Conservation (phyloP, 2,888 invertebrate genomes). For the Mesodorylaimus sp. region DNA sequence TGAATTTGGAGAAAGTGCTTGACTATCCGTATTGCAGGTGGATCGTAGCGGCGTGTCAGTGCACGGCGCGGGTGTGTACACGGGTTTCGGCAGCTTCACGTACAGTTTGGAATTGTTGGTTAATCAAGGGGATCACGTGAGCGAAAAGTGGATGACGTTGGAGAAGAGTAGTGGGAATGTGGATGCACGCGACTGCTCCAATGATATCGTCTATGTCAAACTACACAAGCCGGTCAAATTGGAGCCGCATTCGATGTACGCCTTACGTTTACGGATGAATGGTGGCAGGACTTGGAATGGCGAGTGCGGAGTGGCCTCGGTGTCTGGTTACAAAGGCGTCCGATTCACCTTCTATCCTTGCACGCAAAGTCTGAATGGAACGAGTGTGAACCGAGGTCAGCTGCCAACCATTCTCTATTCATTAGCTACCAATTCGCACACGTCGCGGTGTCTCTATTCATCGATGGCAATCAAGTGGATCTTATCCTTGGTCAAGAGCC, state of each 20-base stretch:
- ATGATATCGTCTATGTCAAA: constrained; percentile 69
- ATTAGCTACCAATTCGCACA: constrained; percentile 7
- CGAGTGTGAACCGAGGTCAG: constrained; percentile 79
- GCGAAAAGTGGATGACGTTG: constrained; percentile 13
- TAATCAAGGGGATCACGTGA: constrained; percentile 18
- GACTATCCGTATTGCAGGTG: no score
- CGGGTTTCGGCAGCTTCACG: constrained; percentile 67
- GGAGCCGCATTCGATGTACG: constrained; percentile 48
- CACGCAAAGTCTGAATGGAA: constrained; percentile 85
- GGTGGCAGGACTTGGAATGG: constrained; percentile 84
- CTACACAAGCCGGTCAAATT: constrained; percentile 57
- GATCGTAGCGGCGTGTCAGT: constrained; percentile 71
- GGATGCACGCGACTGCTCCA: constrained; percentile 56
- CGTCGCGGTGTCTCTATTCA: no score
- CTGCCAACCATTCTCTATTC: constrained; percentile 75
- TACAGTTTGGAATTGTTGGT: constrained; percentile 71
- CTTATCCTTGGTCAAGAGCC: not conserved
- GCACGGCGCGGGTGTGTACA: constrained; percentile 72
- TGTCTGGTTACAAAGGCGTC: constrained; percentile 79
- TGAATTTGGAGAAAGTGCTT: no score
- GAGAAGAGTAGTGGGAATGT: constrained; percentile 24
- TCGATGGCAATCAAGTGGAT: not conserved
- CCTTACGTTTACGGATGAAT: constrained; percentile 52
- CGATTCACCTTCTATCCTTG: constrained; percentile 74
- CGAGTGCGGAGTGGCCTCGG: constrained; percentile 66